phyloP scores from a whole-genome alignment of 2,113 vertebrate species.

The Toxotes jaculatrix region DNA sequence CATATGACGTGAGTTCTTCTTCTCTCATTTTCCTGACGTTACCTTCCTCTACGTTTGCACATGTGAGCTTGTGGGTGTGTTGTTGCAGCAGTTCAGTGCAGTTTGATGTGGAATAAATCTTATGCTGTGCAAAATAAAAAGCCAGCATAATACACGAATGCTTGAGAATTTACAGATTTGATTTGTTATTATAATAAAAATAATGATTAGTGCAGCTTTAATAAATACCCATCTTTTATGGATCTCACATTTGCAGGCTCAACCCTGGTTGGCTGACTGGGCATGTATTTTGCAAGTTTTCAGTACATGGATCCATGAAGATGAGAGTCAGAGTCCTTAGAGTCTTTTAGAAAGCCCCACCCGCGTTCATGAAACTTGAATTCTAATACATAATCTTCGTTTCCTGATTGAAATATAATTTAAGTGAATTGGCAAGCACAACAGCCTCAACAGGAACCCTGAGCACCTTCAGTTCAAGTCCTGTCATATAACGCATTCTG shows the following conservation, averaged over 20 bases:
- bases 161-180: not conserved
- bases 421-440: not conserved
- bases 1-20: constrained; percentile 92
- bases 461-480: constrained; percentile 20
- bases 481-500: not conserved
- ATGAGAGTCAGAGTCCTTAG: not conserved
- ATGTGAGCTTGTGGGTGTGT: not conserved
- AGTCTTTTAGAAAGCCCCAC: not conserved
- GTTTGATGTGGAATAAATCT: too few relatives aligned
- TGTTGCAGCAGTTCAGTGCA: not conserved
- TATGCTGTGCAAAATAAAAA: too few relatives aligned
- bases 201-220: constrained; percentile 12
- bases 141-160: too few relatives aligned
- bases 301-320: not conserved
- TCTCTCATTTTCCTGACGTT: not conserved
- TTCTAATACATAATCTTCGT: not conserved
- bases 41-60: not conserved
- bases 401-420: constrained; percentile 10
- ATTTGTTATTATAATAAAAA: constrained; percentile 13
- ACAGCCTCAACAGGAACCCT: constrained; percentile 2
- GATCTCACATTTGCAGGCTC: not conserved
- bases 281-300: not conserved
- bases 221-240: not conserved
- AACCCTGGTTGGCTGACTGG: not conserved
- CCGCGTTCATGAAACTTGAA: constrained; percentile 1